Percentiles rank a stretch among this genome's conserved stretches.
Conservation (phyloP, 1,140 invertebrate species). For the Spodoptera litura region DNA sequence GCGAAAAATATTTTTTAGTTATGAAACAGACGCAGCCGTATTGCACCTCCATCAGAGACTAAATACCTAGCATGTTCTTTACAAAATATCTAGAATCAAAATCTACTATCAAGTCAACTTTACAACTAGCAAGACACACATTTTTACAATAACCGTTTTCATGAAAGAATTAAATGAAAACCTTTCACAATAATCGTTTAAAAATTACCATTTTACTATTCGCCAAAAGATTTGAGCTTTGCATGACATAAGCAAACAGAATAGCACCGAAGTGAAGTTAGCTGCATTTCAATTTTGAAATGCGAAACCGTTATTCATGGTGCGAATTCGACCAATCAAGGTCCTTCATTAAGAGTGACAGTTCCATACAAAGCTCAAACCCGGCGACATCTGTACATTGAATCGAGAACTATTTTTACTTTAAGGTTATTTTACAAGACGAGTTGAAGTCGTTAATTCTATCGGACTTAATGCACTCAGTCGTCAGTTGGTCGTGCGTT, state of each 20-base stretch:
- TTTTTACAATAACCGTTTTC: not conserved
- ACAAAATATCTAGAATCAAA: conserved; percentile 5
- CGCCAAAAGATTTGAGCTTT: not conserved
- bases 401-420: conserved; percentile 2
- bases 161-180: too few relatives aligned
- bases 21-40: conserved; percentile 3
- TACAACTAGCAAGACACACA: conserved; percentile 16
- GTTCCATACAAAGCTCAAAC: not conserved
- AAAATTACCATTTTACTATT: not conserved
- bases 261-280: not conserved
- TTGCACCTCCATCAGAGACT: conserved; percentile 12
- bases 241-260: not conserved
- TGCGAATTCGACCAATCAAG: too few relatives aligned
- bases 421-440: not conserved
- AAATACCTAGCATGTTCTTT: conserved; percentile 5
- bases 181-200: not conserved
- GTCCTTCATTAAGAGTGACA: too few relatives aligned
- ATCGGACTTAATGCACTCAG: conserved; percentile 30
- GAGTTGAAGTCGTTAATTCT: not conserved
- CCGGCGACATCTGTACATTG: conserved; percentile 7
- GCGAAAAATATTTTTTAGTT: not conserved
- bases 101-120: conserved; percentile 9
- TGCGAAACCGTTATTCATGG: too few relatives aligned
- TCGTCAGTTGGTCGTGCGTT: conserved; percentile 42
- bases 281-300: not conserved